phyloP scores from a whole-genome alignment of 2,113 vertebrate genomes.

The Paramisgurnus dabryanus region DNA sequence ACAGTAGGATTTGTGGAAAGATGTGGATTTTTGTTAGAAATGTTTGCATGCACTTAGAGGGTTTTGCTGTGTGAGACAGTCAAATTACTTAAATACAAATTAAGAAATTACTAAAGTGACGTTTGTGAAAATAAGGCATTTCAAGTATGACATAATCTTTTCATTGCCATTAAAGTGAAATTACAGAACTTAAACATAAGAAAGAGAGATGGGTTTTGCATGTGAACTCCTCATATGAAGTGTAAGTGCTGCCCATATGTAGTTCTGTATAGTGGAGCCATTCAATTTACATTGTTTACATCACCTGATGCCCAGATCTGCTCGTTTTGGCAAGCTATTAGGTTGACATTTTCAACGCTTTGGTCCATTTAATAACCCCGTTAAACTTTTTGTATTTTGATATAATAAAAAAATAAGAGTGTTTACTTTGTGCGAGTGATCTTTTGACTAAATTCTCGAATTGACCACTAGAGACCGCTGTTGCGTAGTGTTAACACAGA shows the following conservation, averaged over 20 bases:
- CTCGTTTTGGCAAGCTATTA: constrained; percentile 69
- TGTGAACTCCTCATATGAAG: background rate
- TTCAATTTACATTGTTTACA: constrained; percentile 56
- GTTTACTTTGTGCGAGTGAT: constrained; percentile 30
- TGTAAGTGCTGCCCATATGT: constrained; percentile 34
- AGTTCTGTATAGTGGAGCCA: constrained; percentile 36
- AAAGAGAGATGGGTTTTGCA: too few relatives aligned
- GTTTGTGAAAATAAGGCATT: too few relatives aligned
- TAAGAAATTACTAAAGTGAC: too few relatives aligned
- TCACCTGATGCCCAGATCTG: constrained; percentile 55
- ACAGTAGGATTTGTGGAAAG: too few relatives aligned
- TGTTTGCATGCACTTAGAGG: too few relatives aligned
- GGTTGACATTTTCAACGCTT: constrained; percentile 78
- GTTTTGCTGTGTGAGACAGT: too few relatives aligned
- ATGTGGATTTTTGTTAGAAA: too few relatives aligned
- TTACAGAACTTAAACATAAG: too few relatives aligned
- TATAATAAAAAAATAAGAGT: constrained; percentile 79
- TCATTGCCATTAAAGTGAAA: too few relatives aligned
- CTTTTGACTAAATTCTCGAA: background rate
- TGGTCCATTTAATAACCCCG: constrained; percentile 78
- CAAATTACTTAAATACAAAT: too few relatives aligned
- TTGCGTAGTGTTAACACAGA: background rate
- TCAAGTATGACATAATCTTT: too few relatives aligned
- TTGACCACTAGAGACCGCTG: constrained; percentile 8
- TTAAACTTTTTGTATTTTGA: constrained; percentile 84